A percentile compares a stretch with the other conserved stretches of the same genome.
Evolutionary conservation across 2,888 invertebrate genomes (phyloP).

Genomic region (Leptopilina drosophilae): DNA sequence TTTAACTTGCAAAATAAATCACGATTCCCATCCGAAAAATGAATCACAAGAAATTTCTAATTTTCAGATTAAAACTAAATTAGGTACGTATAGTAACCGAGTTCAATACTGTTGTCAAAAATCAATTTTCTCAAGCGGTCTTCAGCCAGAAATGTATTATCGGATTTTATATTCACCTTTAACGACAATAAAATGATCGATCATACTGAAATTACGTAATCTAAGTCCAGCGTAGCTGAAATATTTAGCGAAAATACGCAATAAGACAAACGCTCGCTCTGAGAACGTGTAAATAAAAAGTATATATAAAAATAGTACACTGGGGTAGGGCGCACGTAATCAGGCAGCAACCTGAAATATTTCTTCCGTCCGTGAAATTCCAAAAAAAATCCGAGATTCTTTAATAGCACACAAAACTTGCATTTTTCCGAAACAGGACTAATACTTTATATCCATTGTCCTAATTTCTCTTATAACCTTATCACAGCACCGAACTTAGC

Average conservation of each 20-base stretch:
- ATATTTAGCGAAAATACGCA: constrained; percentile 66
- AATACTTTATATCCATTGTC: constrained; percentile 21
- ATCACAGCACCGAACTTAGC: constrained; percentile 51
- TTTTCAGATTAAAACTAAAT: constrained; percentile 14
- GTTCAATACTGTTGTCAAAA: constrained; percentile 54
- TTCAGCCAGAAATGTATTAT: constrained; percentile 55
- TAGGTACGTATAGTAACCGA: constrained; percentile 33
- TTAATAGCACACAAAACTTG: constrained; percentile 37
- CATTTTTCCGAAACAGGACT: constrained; percentile 24
- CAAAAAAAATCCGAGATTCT: constrained; percentile 58
- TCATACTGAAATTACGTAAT: constrained; percentile 65
- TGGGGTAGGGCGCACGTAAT: constrained; percentile 58
- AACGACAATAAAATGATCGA: constrained; percentile 59
- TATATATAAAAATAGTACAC: constrained; percentile 69
- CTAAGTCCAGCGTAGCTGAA: constrained; percentile 62
- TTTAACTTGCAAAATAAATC: background rate
- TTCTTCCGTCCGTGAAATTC: constrained; percentile 31
- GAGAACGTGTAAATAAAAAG: constrained; percentile 53
- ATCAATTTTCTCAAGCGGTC: constrained; percentile 59
- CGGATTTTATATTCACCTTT: constrained; percentile 53
- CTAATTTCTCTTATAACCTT: constrained; percentile 54
- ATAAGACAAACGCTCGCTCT: constrained; percentile 60
- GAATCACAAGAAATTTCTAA: background rate
- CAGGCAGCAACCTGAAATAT: constrained; percentile 39
- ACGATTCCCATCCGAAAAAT: background rate